Evolutionary conservation across 2,797 vertebrate genomes (phyloP), one percentile per base, ranked within the genome.

Genomic region (Babyrousa celebensis): DNA sequence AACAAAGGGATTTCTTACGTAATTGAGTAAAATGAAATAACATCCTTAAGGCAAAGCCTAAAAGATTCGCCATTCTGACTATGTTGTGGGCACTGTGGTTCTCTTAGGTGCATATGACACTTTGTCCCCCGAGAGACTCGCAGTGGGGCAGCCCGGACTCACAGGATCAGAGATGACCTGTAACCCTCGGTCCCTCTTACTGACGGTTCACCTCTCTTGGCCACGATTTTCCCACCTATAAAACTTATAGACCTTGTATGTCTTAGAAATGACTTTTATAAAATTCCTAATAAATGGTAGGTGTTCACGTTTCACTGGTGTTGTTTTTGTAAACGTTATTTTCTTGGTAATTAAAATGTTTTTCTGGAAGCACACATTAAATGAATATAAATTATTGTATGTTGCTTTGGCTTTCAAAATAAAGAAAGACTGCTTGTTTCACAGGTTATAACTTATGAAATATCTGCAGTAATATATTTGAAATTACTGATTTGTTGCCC

Each of bases 401-500:
- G 62, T 87, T 29, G 6, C 14, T 27, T 92, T 90, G 16, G 0
- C 17, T 94, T 97, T 92, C 36, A 77, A 89, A 84, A 58, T 78
- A 67, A 87, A 27, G 20, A 70, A 84, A 77, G 27, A 1, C n/a
- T 77, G 3, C 12, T 68, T n/a, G 7, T 85, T 78, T 79, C 36
- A 60, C 65, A 58, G 2, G 18, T 78, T 36, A 58, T 15, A 65
- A 54, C 12, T 88, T 54, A 52, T 25, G 77, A 67, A 84, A 58
- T 65, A 40, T 40, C n/a, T 68, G 3, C 15, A 78, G 29, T 36
- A 40, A 87, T 75, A 63, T 3, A 18, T 63, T 71, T 72, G 15
- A 63, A 65, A 29, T 52, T 56, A 48, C 21, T 74, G 36, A 62
- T 3, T 3, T 75, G 1, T 40, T n/a, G 4, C 54, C 20, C 21